Conservation (phyloP, 2,113 vertebrate species). For the Hydropotes inermis region DNA sequence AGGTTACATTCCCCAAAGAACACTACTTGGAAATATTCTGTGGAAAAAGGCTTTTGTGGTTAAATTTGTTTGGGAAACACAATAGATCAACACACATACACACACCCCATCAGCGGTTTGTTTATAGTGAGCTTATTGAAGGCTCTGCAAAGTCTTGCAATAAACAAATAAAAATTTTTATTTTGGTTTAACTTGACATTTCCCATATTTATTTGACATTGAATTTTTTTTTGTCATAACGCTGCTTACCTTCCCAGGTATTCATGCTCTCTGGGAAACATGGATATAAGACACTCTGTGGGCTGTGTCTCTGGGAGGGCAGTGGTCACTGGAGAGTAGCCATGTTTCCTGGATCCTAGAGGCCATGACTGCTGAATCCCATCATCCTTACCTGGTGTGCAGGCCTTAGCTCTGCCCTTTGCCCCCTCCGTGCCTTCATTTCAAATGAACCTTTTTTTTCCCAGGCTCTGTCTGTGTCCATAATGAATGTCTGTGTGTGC, state of each 20-base stretch:
- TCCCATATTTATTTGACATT: not conserved
- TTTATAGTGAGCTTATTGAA: not conserved
- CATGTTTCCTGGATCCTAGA: not conserved
- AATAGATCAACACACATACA: not conserved
- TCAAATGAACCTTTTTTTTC: not conserved
- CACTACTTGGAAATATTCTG: not conserved
- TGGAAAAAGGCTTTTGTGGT: not conserved
- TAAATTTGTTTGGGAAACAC: not conserved
- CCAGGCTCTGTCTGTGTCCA: not conserved
- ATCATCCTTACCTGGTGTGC: not conserved
- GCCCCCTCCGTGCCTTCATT: not conserved
- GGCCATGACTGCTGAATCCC: not conserved
- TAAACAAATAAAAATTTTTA: not conserved
- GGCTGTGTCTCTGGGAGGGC: not conserved
- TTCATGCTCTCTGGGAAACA: not conserved
- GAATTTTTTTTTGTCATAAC: not conserved
- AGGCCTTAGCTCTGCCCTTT: not conserved
- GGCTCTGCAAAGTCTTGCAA: conserved; percentile 29
- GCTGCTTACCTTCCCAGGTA: not conserved
- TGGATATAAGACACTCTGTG: not conserved
- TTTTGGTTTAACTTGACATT: not conserved
- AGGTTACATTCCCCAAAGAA: not conserved
- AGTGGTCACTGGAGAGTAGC: not conserved
- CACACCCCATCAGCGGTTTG: not conserved
- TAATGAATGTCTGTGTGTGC: not conserved